Evolutionary conservation across 2,797 vertebrate genomes (phyloP).

Genomic region (Acanthis flammea): DNA sequence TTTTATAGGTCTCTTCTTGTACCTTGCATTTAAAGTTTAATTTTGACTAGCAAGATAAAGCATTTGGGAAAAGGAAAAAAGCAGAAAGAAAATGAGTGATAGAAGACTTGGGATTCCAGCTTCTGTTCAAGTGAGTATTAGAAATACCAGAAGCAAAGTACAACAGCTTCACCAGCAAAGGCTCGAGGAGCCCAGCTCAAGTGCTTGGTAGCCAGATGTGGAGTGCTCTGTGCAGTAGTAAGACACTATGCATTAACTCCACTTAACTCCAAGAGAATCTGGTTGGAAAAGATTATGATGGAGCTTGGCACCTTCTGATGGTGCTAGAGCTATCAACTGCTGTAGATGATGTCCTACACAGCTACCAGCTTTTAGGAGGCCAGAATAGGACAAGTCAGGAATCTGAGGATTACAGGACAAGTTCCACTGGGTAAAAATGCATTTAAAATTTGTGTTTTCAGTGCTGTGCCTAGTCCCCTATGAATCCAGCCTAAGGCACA

Average conservation of each 20-base stretch:
- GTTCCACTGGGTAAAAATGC: neutral
- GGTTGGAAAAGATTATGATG: neutral
- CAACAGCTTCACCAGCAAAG: neutral
- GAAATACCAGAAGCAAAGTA: neutral
- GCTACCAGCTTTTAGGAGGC: neutral
- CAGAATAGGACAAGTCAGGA: rapidly evolving
- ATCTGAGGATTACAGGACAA: neutral
- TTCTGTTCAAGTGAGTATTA: neutral
- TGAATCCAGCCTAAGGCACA: neutral
- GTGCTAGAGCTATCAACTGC: neutral
- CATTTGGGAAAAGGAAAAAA: neutral
- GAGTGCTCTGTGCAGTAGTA: neutral
- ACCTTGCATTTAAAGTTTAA: neutral
- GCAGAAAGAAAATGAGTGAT: neutral
- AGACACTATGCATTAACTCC: neutral
- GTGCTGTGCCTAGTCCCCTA: neutral
- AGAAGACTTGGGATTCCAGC: neutral
- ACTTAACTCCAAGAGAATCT: neutral
- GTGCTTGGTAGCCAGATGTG: neutral
- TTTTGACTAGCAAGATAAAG: neutral
- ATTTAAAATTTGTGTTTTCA: neutral
- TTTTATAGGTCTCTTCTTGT: neutral
- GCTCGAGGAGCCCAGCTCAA: neutral
- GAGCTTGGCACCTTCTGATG: neutral
- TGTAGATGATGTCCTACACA: neutral